Evolutionary conservation across 2,113 vertebrate genomes (phyloP).

Genomic region (Neodontobutis hainanensis): DNA sequence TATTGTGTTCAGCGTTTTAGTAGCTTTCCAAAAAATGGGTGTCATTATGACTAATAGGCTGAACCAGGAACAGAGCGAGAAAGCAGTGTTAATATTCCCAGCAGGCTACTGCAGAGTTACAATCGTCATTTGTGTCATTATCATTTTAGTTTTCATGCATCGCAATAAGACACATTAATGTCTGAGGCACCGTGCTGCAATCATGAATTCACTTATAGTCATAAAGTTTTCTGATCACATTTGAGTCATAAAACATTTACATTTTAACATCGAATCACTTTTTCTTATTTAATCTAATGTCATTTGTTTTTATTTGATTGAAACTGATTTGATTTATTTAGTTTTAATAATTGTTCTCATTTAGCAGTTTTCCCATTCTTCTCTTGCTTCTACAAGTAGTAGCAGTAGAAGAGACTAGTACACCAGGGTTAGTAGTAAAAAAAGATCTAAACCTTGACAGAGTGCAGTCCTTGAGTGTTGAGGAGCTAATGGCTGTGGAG

Average conservation of each 20-base stretch:
- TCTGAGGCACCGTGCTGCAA: constrained; percentile 12
- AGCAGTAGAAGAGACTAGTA: too few species aligned
- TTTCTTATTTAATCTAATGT: too few species aligned
- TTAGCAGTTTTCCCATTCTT: too few species aligned
- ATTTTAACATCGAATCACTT: too few species aligned
- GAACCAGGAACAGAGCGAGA: constrained; percentile 21
- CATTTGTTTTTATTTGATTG: too few species aligned
- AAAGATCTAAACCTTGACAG: too few species aligned
- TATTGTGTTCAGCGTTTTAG: constrained; percentile 31
- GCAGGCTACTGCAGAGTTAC: constrained; percentile 29
- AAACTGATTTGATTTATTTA: too few species aligned
- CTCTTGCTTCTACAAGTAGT: too few species aligned
- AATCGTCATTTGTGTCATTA: constrained; percentile 29
- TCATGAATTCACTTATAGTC: constrained; percentile 15
- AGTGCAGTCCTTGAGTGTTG: background rate
- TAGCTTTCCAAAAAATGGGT: constrained; percentile 20
- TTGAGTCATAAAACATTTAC: background rate
- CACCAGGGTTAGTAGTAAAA: too few species aligned
- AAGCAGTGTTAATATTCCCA: constrained; percentile 42
- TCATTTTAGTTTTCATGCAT: constrained; percentile 47
- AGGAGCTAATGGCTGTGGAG: background rate
- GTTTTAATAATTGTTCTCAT: too few species aligned
- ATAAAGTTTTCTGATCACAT: constrained; percentile 22
- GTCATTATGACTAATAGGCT: constrained; percentile 32
- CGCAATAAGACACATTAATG: constrained; percentile 38